These are phyloP conservation scores for Stenolophus ochropezus DNA, from an alignment of 2,888 invertebrate genomes.

Conservation along the genomic window DNA sequence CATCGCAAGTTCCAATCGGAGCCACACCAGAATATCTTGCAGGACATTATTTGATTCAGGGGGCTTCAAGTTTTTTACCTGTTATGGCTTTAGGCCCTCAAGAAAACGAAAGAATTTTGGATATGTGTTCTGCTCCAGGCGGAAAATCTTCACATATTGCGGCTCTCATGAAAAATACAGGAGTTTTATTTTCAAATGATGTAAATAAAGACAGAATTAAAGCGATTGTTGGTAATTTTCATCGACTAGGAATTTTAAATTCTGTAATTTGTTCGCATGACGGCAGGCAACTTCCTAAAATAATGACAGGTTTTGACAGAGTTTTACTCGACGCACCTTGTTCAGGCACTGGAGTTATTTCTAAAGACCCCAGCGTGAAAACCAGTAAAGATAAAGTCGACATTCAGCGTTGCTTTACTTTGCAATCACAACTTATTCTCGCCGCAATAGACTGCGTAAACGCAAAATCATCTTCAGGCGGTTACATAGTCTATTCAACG, in stretches of 20 bases:
- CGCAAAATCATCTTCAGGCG: conserved; percentile 93
- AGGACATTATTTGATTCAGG: conserved; percentile 97
- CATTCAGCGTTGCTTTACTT: conserved; percentile 91
- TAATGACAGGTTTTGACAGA: conserved; percentile 95
- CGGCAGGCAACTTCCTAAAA: conserved; percentile 88
- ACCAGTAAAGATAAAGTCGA: conserved; percentile 92
- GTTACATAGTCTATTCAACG: conserved; percentile 98
- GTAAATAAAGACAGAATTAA: conserved; percentile 91
- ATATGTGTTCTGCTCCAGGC: conserved; percentile 99
- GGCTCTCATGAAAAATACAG: conserved; percentile 98
- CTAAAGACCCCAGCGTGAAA: conserved; percentile 98
- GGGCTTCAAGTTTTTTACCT: conserved; percentile 96
- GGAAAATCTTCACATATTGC: conserved; percentile 99
- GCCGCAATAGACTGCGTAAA: conserved; percentile 98
- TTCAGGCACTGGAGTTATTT: conserved; percentile 97
- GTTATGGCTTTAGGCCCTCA: conserved; percentile 99
- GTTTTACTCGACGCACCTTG: conserved; percentile 98
- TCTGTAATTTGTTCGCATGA: conserved; percentile 92
- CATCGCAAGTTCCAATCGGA: conserved; percentile 96
- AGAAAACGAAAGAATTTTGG: conserved; percentile 94
- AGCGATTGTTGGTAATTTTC: conserved; percentile 96
- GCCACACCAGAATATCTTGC: conserved; percentile 99
- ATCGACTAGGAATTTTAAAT: conserved; percentile 96
- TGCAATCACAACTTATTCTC: conserved; percentile 93
- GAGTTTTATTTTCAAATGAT: conserved; percentile 97